Base-by-base conservation (phyloP, 2,797 vertebrate species). In the Dromococcyx pavoninus region DNA sequence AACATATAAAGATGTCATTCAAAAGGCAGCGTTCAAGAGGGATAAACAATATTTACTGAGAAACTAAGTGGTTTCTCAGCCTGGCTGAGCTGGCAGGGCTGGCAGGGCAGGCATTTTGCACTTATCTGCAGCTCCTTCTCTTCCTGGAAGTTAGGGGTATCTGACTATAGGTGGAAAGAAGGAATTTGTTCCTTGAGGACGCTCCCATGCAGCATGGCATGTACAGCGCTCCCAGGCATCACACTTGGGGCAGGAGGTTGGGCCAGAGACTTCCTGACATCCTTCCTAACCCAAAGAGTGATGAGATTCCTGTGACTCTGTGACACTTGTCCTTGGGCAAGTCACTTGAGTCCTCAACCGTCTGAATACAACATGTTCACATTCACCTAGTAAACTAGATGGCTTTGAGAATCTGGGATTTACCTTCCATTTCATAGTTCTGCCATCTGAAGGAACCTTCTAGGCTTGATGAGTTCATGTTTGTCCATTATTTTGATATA, bases 1-100 rank as follows among this genome's bases (percentile, higher is more conserved):
- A 37, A 62, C 54, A 17, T 87, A 95, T 93, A 94, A 95, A 97
- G 96, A 93, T 91, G 86, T 95, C 91, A 94, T 85, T 96, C 92
- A 87, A 61, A 95, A 67, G 80, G 27, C 81, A 66, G 72, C n/a
- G 41, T n/a, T 82, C 87, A 25, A 75, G 44, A 50, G 86, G 73
- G 82, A 72, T 88, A 82, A 95, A 89, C 80, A 87, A 32, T 89
- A 87, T 96, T 95, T 94, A 60, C 92, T 17, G 50, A 84, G 89
- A 93, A 95, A 81, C 14, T 7, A 37, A 71, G 79, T 7, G 1
- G 50, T n/a, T 75, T 86, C 86, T 76, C 43, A 73, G 79, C 71
- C 62, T 22, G 37, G 58, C 30, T 35, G 13, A n/a, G n/a, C n/a
- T n/a, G 25, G 57, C 75, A 41, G 17, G 72, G 53, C 75, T 58